Conservation (phyloP, 2,113 vertebrate species). For the Odontesthes bonariensis region DNA sequence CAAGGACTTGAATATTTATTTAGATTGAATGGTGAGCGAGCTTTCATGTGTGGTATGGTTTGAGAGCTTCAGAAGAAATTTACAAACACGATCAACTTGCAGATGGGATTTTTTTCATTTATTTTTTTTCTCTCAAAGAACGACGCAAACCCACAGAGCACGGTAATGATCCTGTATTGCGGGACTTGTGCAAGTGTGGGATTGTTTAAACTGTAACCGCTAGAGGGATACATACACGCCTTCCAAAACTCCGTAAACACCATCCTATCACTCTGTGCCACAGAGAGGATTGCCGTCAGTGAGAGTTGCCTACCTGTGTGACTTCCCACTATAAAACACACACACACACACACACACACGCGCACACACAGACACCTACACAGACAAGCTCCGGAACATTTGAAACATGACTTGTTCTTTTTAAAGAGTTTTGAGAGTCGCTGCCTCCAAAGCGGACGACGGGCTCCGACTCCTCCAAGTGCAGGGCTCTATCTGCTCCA, state of each 20-base stretch:
- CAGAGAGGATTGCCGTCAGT: slow-evolving; percentile 81
- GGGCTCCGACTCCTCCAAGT: slow-evolving; percentile 74
- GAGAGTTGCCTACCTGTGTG: slow-evolving; percentile 89
- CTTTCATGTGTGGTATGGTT: background rate
- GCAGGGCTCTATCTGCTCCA: slow-evolving; percentile 67
- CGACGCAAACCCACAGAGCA: background rate
- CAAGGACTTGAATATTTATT: no score
- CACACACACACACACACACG: slow-evolving; percentile 14
- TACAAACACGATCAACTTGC: background rate
- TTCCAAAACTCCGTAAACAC: slow-evolving; percentile 78
- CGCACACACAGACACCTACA: slow-evolving; percentile 6
- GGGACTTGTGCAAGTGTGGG: slow-evolving; percentile 57
- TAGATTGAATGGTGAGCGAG: background rate
- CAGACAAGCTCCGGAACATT: slow-evolving; percentile 68
- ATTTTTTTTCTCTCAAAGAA: background rate
- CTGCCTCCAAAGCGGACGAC: slow-evolving; percentile 77
- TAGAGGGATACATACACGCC: slow-evolving; percentile 95
- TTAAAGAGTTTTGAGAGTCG: slow-evolving; percentile 80
- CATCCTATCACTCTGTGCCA: slow-evolving; percentile 86
- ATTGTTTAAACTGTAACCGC: slow-evolving; percentile 88
- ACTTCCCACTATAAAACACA: slow-evolving; percentile 81
- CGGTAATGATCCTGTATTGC: slow-evolving; percentile 27
- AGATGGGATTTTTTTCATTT: background rate
- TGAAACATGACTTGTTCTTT: slow-evolving; percentile 84
- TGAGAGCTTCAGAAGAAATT: background rate